A percentile compares a stretch with the other conserved stretches of the same genome.
phyloP scores from a whole-genome alignment of 1,140 invertebrate species.

The Onthophagus taurus region DNA sequence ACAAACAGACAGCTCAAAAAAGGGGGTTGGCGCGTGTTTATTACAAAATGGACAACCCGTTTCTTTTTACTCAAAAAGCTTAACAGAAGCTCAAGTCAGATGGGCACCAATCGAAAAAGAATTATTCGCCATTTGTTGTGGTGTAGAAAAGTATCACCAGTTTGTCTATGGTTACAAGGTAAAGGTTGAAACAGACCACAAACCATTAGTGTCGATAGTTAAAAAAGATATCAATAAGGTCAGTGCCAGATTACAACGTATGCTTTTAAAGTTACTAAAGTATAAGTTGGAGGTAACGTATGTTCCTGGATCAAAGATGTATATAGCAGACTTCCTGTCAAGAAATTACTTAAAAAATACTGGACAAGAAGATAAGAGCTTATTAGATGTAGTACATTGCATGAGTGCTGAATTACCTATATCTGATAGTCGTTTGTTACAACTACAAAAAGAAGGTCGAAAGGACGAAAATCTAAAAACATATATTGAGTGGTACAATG shows the following conservation, averaged over 20 bases:
- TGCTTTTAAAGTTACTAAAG: not conserved
- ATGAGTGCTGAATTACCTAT: not conserved
- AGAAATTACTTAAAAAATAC: too few species aligned
- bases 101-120: conserved; percentile 1
- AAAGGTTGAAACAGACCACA: not conserved
- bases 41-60: conserved; percentile 1
- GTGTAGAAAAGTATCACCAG: conserved; percentile 1
- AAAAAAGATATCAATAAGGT: not conserved
- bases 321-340: too few species aligned
- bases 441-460: not conserved
- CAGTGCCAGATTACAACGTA: not conserved
- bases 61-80: not conserved
- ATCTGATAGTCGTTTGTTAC: not conserved
- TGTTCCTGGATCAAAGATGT: not conserved
- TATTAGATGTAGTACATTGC: not conserved
- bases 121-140: conserved; percentile 1
- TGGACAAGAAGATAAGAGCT: too few species aligned
- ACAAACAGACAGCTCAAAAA: too few species aligned
- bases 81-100: not conserved
- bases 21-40: not conserved
- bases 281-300: too few species aligned
- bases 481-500: not conserved
- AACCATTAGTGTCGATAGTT: not conserved
- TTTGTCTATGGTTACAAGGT: not conserved
- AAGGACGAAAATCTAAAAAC: not conserved